Evolutionary conservation across 2,797 vertebrate genomes (phyloP), one percentile per base, ranked within the genome.

Genomic region (Poecilia wingei): DNA sequence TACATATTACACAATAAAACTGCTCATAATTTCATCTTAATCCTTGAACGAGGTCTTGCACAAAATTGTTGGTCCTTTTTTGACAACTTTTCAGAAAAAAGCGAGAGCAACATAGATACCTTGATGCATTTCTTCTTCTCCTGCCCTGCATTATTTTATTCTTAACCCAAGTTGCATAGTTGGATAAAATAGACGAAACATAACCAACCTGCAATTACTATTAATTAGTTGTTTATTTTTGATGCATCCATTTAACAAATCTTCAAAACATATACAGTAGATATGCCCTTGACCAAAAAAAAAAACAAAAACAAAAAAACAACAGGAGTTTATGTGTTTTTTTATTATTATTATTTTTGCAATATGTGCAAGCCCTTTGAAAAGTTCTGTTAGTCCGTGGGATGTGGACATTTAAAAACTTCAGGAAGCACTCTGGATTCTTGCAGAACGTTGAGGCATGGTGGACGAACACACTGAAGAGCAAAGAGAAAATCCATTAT

Each of bases 331-430:
- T 78, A 79, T 91, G 85, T 92, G 87, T 88, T 85, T 82, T 87
- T 1, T 57, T 87, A 13, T 1, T 51, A 61, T 82, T 70, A 61
- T 82, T 70, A 45, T 85, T 88, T 90, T 93, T 43, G 0, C 91
- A 88, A 84, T 81, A 86, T 74, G 85, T 90, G 90, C 81, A 94
- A 92, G 95, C 93, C 80, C 95, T 95, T 96, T 94, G 72, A 88
- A 84, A 85, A 82, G 87, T 90, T 86, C 68, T 81, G 72, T 75
- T 80, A 84, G 87, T 86, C 91, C 80, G 72, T 84, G 79, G 69
- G 51, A 81, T 71, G 75, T 74, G 80, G 87, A 92, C 78, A 72
- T 78, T 81, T 77, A 68, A 78, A 91, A 85, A 76, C 59, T 86
- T 91, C 83, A 88, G 92, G 93, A 94, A 95, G 93, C 92, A 88